A percentile compares a stretch with the other conserved stretches of the same genome.
phyloP scores from a whole-genome alignment of 2,888 invertebrate species.

The Urechis unicinctus region DNA sequence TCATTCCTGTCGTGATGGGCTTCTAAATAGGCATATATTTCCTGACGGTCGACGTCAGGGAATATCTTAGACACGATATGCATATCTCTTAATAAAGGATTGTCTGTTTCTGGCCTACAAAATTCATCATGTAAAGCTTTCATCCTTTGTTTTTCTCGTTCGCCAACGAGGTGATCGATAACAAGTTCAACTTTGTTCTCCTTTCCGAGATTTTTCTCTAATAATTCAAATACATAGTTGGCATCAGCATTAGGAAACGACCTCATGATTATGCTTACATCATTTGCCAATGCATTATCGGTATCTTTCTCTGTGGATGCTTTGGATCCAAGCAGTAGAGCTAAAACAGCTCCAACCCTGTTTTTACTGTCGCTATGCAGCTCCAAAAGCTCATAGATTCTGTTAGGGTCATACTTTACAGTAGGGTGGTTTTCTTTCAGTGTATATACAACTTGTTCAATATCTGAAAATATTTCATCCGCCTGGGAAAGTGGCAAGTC shows the following conservation, averaged over 20 bases:
- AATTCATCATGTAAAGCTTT: no score
- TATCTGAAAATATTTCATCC: neutral
- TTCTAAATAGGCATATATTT: conserved; percentile 40
- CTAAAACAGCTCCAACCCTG: neutral
- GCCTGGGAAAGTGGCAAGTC: no score
- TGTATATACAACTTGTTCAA: neutral
- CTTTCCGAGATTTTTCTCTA: no score
- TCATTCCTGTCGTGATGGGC: conserved; percentile 35
- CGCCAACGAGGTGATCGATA: no score
- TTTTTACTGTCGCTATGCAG: neutral
- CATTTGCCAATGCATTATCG: no score
- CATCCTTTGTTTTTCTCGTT: no score
- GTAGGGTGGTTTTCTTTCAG: neutral
- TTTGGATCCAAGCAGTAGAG: neutral
- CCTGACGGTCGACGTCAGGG: conserved; percentile 34
- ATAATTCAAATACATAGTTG: no score
- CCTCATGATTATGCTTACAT: no score
- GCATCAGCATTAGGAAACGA: no score
- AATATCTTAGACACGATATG: conserved; percentile 31
- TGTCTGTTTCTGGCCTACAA: no score
- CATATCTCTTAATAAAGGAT: conserved; percentile 36
- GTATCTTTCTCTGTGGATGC: no score
- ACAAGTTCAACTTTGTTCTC: no score
- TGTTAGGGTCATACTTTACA: neutral
- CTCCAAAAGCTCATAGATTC: neutral